These are phyloP conservation scores for Drosophila equinoxialis DNA, from an alignment of 1,140 invertebrate genomes.

Conservation along the genomic window DNA sequence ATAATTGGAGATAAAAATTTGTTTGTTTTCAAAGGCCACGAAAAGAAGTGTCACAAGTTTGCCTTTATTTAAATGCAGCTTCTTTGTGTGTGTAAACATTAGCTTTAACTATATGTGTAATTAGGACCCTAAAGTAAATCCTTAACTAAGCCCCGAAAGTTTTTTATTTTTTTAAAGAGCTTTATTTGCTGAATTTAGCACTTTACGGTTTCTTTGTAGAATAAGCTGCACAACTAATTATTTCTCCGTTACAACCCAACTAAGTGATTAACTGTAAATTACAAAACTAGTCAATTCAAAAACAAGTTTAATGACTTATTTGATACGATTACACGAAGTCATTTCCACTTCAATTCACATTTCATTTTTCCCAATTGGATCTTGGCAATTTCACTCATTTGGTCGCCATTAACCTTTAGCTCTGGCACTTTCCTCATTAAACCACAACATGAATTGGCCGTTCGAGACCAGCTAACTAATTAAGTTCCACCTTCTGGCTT, in stretches of 20 bases:
- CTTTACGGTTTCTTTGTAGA: too few species aligned
- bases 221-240: too few species aligned
- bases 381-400: slow-evolving; percentile 22
- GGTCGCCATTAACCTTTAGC: slow-evolving; percentile 67
- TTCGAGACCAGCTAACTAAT: slow-evolving; percentile 53
- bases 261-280: too few species aligned
- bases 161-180: too few species aligned
- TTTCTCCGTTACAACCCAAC: too few species aligned
- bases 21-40: background rate
- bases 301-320: slow-evolving; percentile 7
- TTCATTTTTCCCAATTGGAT: slow-evolving; percentile 19
- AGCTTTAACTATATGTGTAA: too few species aligned
- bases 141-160: too few species aligned
- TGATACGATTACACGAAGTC: background rate
- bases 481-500: slow-evolving; percentile 51
- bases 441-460: slow-evolving; percentile 48
- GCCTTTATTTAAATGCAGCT: too few species aligned
- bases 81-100: too few species aligned
- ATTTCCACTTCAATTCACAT: slow-evolving; percentile 9
- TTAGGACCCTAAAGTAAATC: too few species aligned
- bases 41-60: too few species aligned
- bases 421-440: slow-evolving; percentile 57
- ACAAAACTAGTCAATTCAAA: background rate
- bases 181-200: too few species aligned
- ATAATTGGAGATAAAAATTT: background rate